Conservation (phyloP, 2,797 vertebrate genomes). For the Poecilia wingei region DNA sequence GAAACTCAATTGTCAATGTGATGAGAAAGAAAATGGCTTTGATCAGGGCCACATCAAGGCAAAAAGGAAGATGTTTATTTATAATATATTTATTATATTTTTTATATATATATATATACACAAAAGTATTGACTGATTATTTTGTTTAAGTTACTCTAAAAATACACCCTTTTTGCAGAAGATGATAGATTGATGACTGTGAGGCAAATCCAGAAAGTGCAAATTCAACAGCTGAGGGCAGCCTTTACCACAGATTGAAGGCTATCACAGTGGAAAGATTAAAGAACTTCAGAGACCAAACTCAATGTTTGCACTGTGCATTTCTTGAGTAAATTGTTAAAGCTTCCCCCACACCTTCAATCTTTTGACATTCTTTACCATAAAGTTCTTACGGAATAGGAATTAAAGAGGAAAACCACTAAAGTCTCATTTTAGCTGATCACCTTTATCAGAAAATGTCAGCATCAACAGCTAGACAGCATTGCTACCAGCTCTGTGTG, state of each 20-base stretch:
- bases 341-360: neutral
- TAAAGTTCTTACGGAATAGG: neutral
- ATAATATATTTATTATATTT: neutral
- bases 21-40: neutral
- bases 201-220: neutral
- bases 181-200: neutral
- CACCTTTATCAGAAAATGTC: neutral
- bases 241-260: constrained; percentile 80
- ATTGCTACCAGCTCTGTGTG: neutral
- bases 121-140: neutral
- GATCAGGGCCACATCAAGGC: neutral
- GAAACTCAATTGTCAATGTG: neutral
- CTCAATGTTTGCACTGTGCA: neutral
- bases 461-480: neutral
- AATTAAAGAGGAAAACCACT: neutral
- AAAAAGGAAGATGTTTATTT: neutral
- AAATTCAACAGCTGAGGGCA: constrained; percentile 85
- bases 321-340: neutral
- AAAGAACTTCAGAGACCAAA: neutral
- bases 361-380: neutral
- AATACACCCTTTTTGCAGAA: neutral
- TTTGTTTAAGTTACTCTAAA: neutral
- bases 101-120: neutral
- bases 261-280: neutral
- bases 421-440: neutral